Base-by-base conservation (phyloP, 2,888 invertebrate species). In the Apamea monoglypha region DNA sequence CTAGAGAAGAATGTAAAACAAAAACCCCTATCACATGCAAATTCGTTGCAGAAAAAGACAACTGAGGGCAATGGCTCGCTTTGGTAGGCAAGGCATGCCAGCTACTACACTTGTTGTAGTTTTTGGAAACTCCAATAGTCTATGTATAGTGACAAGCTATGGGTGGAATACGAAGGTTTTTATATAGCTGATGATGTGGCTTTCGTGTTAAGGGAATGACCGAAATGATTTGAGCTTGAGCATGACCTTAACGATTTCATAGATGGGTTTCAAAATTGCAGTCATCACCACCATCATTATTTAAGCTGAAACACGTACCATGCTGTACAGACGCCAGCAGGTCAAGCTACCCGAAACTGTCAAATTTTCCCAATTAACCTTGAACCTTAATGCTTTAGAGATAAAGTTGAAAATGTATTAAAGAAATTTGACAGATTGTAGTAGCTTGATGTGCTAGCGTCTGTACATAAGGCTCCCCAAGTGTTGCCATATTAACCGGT, bases 21-120 rank as follows among this genome's bases (percentile, higher is more conserved):
- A 67, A 82, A 32, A 84, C 63, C 47, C 80, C 66, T 83, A 76
- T 84, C 66, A 63, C 66, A 84, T 81, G 85, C 84, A 84, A 84
- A 84, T 84, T 72, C 53, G 63, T 72, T 74, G 67, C 74, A 74
- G 71, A 74, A 84, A 84, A 81, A 81, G n/a, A 56, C 76, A 74
- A 81, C 81, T 84, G 36, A 72, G 81, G 81, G 53, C 76, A 72
- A 84, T 66, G 74, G 80, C 53, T 64, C 84, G 50, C 84, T 84
- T 83, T 84, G 36, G 64, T 74, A 81, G 76, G 64, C 67, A n/a
- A 76, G 47, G 71, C 59, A 72, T 74, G 67, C 81, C 70, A 80
- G 80, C 36, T 56, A 32, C 10, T 40, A 50, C 2, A 73, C 29
- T 67, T 56, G 47, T 67, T 73, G 16, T 69, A 67, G 32, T 64